Conservation (phyloP, 2,888 invertebrate genomes). For the Drosophila fungiperda region DNA sequence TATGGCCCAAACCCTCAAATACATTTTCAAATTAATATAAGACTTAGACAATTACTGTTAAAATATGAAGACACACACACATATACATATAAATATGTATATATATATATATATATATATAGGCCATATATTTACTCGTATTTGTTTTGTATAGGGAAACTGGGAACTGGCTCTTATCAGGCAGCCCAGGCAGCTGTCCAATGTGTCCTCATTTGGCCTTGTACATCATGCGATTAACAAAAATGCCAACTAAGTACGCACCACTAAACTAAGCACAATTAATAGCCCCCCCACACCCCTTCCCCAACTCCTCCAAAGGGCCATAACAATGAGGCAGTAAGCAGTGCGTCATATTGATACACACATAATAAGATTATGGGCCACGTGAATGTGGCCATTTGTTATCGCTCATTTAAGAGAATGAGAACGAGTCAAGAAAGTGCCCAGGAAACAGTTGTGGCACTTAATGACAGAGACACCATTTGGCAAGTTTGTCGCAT, state of each 20-base stretch:
- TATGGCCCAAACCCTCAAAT: conserved; percentile 39
- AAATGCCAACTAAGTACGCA: conserved; percentile 75
- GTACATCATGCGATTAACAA: conserved; percentile 76
- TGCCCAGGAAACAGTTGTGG: conserved; percentile 15
- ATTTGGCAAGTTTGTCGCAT: background rate
- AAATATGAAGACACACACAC: conserved; percentile 57
- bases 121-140: background rate
- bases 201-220: conserved; percentile 26
- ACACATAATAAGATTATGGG: conserved; percentile 75
- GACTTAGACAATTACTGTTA: conserved; percentile 42
- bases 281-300: conserved; percentile 50
- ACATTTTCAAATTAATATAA: conserved; percentile 23
- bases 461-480: conserved; percentile 65
- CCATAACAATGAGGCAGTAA: conserved; percentile 61
- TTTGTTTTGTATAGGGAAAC: conserved; percentile 5
- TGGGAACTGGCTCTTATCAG: conserved; percentile 48
- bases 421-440: background rate
- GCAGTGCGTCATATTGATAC: conserved; percentile 61
- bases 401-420: conserved; percentile 67
- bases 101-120: background rate
- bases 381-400: conserved; percentile 71
- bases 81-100: conserved; percentile 2
- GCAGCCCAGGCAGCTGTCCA: conserved; percentile 33
- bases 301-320: background rate
- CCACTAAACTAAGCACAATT: conserved; percentile 76